Evolutionary conservation across 2,888 invertebrate genomes (phyloP).

Genomic region (Stegana nigrithorax): DNA sequence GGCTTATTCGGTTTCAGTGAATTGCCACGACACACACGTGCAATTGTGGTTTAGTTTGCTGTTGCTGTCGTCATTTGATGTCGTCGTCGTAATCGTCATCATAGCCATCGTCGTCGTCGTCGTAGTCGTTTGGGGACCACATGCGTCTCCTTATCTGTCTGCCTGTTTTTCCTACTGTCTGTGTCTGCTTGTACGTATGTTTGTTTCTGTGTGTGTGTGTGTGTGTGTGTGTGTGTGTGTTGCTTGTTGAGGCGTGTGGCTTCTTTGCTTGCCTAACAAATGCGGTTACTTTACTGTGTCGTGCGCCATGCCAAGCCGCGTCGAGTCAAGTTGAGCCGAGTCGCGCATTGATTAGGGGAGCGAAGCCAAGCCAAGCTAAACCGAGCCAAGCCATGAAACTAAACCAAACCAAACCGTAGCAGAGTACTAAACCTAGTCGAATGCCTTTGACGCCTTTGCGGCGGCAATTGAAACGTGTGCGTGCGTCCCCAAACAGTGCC

Average conservation of each 20-base stretch:
- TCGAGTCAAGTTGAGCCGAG: too few relatives aligned
- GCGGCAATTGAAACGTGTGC: conserved; percentile 6
- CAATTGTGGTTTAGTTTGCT: conserved; percentile 49
- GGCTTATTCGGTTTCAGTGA: not conserved
- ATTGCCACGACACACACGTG: conserved; percentile 35
- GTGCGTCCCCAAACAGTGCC: not conserved
- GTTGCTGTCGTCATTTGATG: conserved; percentile 27
- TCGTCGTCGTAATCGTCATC: too few relatives aligned
- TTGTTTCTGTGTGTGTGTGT: conserved; percentile 17
- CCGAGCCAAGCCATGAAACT: too few relatives aligned
- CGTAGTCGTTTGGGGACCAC: too few relatives aligned
- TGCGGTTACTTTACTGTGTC: conserved; percentile 37
- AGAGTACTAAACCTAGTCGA: too few relatives aligned
- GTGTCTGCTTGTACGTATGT: conserved; percentile 24
- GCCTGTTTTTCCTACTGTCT: too few relatives aligned
- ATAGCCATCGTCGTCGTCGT: too few relatives aligned
- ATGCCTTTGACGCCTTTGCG: conserved; percentile 13
- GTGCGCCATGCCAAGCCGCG: too few relatives aligned
- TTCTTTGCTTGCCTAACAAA: conserved; percentile 50
- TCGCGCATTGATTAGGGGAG: too few relatives aligned
- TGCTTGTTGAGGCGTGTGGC: conserved; percentile 37
- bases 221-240: conserved; percentile 18
- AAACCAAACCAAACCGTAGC: too few relatives aligned
- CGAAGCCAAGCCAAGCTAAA: too few relatives aligned
- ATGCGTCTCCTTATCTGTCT: not conserved